phyloP scores from a whole-genome alignment of 2,888 invertebrate genomes.

The Ectobius pallidus region DNA sequence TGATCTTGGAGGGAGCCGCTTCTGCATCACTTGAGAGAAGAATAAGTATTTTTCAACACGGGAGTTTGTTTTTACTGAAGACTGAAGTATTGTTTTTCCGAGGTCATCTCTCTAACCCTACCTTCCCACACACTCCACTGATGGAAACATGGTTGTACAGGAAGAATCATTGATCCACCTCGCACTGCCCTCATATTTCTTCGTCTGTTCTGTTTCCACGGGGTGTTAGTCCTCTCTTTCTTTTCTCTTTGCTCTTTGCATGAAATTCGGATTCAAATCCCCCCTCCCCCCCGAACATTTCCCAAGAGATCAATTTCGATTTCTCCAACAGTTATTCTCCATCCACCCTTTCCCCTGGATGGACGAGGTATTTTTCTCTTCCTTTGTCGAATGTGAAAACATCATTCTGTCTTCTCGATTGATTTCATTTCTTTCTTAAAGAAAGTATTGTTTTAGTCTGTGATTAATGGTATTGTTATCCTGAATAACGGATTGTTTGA shows the following conservation, averaged over 20 bases:
- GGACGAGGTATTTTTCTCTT: not conserved
- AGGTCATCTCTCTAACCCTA: not conserved
- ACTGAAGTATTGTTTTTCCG: not conserved
- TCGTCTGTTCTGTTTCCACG: not conserved
- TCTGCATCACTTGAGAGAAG: too few relatives aligned
- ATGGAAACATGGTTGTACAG: not conserved
- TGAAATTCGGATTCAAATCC: not conserved
- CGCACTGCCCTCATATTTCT: not conserved
- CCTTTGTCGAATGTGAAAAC: not conserved
- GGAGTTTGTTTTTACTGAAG: not conserved
- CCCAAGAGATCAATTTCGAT: not conserved
- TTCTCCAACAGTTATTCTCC: not conserved
- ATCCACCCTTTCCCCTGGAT: not conserved
- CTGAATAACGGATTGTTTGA: not conserved
- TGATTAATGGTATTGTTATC: not conserved
- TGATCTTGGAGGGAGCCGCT: too few relatives aligned
- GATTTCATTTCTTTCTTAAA: not conserved
- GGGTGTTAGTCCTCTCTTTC: not conserved
- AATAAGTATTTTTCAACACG: not conserved
- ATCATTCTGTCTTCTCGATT: not conserved
- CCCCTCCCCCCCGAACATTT: not conserved
- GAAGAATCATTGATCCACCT: not conserved
- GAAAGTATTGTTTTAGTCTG: not conserved
- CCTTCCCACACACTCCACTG: not conserved
- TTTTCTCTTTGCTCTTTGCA: not conserved